Evolutionary conservation across 30 jellyfish, hydroid and myxozoan genomes (phyloP).

Genomic region (Hydra vulgaris): DNA sequence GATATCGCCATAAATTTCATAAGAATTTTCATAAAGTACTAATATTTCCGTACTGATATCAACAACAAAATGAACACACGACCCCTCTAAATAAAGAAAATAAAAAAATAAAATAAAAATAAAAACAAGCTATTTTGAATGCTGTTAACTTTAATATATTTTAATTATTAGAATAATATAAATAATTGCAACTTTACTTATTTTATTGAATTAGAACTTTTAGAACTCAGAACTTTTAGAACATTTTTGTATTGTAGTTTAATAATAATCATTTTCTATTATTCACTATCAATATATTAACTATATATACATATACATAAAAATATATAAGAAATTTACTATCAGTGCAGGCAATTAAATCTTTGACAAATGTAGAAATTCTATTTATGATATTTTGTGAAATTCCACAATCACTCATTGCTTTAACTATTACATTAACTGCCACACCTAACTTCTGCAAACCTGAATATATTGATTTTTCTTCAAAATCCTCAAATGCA

Average conservation of each 20-base stretch:
- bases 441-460: conserved; percentile 69
- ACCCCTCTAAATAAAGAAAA: conserved; percentile 22
- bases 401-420: conserved; percentile 53
- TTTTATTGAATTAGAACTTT: no score
- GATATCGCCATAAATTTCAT: conserved; percentile 92
- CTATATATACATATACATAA: no score
- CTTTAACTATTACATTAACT: conserved; percentile 29
- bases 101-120: neutral
- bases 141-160: no score
- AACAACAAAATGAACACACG: conserved; percentile 65
- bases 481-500: conserved; percentile 69
- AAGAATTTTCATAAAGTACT: conserved; percentile 67
- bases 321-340: neutral
- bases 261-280: no score
- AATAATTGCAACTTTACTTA: no score
- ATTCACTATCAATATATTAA: no score
- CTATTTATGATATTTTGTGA: conserved; percentile 26
- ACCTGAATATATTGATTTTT: conserved; percentile 70
- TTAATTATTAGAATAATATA: no score
- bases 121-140: neutral
- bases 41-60: conserved; percentile 63
- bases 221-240: no score
- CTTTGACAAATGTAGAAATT: conserved; percentile 50
- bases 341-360: conserved; percentile 60
- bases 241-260: no score